Evolutionary conservation across 92 coral and sea anemone species (phyloP).

Genomic region (Virgularia gustaviana): DNA sequence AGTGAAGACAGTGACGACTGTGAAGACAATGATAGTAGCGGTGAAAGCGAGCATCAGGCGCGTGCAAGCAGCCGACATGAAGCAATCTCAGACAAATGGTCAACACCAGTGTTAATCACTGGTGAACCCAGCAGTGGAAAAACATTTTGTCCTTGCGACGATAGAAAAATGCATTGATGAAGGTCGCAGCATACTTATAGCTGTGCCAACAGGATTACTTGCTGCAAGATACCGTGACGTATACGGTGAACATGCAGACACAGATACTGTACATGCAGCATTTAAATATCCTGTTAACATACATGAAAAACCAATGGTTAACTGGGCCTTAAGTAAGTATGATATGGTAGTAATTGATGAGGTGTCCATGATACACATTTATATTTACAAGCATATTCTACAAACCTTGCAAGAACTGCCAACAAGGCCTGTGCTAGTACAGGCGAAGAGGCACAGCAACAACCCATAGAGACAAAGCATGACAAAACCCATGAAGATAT

Average conservation of each 20-base stretch:
- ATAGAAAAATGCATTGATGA: neutral
- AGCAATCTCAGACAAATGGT: no score
- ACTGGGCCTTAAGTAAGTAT: constrained; percentile 24
- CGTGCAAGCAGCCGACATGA: no score
- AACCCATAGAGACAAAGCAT: neutral
- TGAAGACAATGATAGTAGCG: no score
- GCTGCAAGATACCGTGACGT: neutral
- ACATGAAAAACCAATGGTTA: neutral
- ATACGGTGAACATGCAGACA: constrained; percentile 8
- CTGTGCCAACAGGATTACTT: constrained; percentile 43
- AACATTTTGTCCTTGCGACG: neutral
- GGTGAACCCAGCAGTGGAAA: constrained; percentile 41
- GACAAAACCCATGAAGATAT: neutral
- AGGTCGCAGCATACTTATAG: constrained; percentile 9
- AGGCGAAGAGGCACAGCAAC: constrained; percentile 13
- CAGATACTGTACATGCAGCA: no score
- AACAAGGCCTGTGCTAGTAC: neutral
- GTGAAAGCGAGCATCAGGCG: no score
- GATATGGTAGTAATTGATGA: constrained; percentile 40
- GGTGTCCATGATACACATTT: constrained; percentile 17
- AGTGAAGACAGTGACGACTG: no score
- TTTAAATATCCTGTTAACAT: no score
- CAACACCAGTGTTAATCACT: no score
- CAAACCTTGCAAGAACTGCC: neutral
- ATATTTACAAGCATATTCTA: neutral